phyloP scores from a whole-genome alignment of 23 tunicate species.

The Botrylloides violaceus region DNA sequence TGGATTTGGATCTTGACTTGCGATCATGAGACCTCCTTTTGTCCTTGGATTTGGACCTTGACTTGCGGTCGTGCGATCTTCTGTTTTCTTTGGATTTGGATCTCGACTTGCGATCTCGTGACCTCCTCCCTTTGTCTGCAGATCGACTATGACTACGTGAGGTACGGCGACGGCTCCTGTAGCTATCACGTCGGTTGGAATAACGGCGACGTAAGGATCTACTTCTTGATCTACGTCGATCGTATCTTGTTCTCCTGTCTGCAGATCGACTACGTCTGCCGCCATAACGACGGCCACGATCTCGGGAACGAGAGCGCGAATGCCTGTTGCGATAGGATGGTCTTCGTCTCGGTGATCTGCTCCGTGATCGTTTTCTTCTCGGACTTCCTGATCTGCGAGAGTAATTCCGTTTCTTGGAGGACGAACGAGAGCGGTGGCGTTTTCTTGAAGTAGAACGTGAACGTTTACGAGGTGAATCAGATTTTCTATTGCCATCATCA shows the following conservation, averaged over 20 bases:
- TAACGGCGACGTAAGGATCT: not conserved
- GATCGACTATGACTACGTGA: no score
- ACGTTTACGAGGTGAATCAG: constrained; percentile 1
- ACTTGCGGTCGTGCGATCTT: constrained; percentile 7
- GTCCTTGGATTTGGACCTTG: constrained; percentile 2
- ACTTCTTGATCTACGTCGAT: constrained; percentile 1
- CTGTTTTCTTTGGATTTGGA: not conserved
- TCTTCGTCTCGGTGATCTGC: constrained; percentile 29
- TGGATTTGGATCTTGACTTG: constrained; percentile 6
- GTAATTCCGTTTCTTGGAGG: constrained; percentile 5
- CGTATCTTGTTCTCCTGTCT: not conserved
- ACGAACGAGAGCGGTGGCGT: not conserved
- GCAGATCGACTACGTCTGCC: constrained; percentile 4
- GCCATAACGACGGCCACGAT: not conserved
- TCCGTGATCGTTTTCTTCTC: constrained; percentile 30
- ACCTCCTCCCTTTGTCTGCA: constrained; percentile 9
- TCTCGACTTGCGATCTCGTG: constrained; percentile 11
- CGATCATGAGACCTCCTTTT: constrained; percentile 7
- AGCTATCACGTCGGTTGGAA: not conserved
- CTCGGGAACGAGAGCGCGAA: constrained; percentile 39
- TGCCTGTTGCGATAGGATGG: constrained; percentile 19
- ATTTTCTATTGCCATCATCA: not conserved
- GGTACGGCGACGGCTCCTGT: no score
- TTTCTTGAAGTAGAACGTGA: constrained; percentile 2
- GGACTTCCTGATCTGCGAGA: constrained; percentile 24